Evolutionary conservation across 1,140 invertebrate species (phyloP), one percentile per base, ranked within the genome.

Genomic region (Chironomus striatipennis): DNA sequence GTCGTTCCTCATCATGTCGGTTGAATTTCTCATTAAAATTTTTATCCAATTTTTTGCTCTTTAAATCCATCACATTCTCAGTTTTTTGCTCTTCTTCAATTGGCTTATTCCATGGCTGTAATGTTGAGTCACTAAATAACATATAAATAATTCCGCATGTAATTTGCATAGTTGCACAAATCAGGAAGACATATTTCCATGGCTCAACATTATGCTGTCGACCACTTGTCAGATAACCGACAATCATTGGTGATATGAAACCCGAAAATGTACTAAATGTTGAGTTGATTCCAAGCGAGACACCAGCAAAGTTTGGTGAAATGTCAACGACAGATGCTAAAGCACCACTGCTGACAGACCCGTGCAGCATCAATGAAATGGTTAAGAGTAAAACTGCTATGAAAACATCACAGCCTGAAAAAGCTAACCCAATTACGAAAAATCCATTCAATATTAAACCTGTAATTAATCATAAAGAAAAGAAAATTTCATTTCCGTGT

Each of bases 221-320:
- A 77, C 86, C 80, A 43, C 86, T 83, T 4, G 88, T 90, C 2
- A 90, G 77, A 18, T 84, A 77, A 15, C 88, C 88, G 75, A 89
- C 88, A 9, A 89, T 82, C 0, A 83, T 76, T 0, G 88, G 86
- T 5, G 88, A 88, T 20, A 89, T 80, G 73, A 88, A 88, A 24
- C 87, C 87, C 1, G 84, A 81, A 34, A 83, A 79, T 24, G 83
- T 80, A 0, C 84, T 82, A 17, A 88, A 80, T 76, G 87, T 80
- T 24, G 86, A 86, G 75, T 82, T 83, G n/a, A 89, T 84, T 0
- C 88, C 88, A n/a, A 89, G 81, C 0, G 87, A 78, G 8, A 89
- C 81, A 75, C 85, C 85, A n/a, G 88, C 88, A 80, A 88, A 90
- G 81, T 90, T 91, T 0, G 90, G 89, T 65, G 88, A 87, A 12